Evolutionary conservation across 2,113 vertebrate species (phyloP).

Genomic region (Microtus ochrogaster): DNA sequence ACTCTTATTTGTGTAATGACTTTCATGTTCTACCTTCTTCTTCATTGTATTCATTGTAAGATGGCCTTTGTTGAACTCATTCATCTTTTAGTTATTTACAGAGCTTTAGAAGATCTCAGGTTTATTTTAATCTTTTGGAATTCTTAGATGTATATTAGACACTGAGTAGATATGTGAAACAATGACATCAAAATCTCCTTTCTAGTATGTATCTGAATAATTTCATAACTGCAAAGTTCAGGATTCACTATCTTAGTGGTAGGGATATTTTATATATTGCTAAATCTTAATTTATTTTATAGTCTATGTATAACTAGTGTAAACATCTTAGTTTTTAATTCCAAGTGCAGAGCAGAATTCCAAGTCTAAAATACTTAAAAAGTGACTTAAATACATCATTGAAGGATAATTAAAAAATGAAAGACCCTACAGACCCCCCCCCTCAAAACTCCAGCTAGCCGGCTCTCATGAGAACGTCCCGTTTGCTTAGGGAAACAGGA

Average conservation of each 20-base stretch:
- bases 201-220: not conserved
- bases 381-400: not conserved
- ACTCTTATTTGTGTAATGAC: not conserved
- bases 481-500: too few species aligned
- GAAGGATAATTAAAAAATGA: not conserved
- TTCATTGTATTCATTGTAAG: slow-evolving; percentile 5
- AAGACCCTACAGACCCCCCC: too few species aligned
- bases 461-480: too few species aligned
- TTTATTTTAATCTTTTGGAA: slow-evolving; percentile 11
- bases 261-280: not conserved
- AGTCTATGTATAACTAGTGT: not conserved
- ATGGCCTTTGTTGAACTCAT: slow-evolving; percentile 11
- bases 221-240: not conserved
- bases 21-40: not conserved
- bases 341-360: not conserved
- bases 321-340: not conserved
- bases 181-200: not conserved
- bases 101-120: not conserved
- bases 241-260: not conserved
- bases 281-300: not conserved
- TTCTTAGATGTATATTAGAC: not conserved
- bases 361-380: not conserved
- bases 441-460: too few species aligned
- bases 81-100: not conserved
- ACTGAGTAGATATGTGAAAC: not conserved